Conservation (phyloP, 2,797 vertebrate genomes). For the Nyctibius grandis region DNA sequence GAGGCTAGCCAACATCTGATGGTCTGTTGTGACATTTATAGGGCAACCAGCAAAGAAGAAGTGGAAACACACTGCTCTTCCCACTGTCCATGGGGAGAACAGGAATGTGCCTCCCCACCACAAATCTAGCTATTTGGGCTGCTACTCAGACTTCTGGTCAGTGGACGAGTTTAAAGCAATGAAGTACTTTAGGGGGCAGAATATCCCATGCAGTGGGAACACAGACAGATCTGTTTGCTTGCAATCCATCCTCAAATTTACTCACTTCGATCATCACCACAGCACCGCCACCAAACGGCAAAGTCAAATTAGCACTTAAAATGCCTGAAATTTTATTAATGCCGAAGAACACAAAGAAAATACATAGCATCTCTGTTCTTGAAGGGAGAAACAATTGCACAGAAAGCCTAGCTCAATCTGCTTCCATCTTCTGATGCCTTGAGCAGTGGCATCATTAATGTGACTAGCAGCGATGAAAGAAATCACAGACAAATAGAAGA, state of each 20-base stretch:
- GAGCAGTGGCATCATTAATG: background rate
- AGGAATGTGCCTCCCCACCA: background rate
- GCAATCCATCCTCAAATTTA: background rate
- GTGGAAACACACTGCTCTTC: background rate
- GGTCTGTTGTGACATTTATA: background rate
- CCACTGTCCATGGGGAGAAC: background rate
- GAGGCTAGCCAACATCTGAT: background rate
- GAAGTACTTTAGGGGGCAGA: background rate
- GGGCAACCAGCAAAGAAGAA: background rate
- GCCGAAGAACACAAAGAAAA: background rate
- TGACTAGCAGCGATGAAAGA: background rate
- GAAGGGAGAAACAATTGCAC: background rate
- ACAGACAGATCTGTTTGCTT: background rate
- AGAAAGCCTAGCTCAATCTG: background rate
- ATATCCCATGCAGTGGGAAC: background rate
- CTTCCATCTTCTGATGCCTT: background rate
- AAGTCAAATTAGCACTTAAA: background rate
- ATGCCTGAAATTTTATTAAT: background rate
- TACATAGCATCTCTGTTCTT: background rate
- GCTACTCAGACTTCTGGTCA: background rate
- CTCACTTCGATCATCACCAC: background rate
- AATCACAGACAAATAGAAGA: background rate
- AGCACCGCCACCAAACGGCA: conserved; percentile 8
- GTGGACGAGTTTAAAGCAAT: background rate
- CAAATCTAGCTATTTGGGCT: background rate